These are phyloP conservation scores for Pemphigus obesinymphae DNA, from an alignment of 1,140 invertebrate species.

Conservation along the genomic window DNA sequence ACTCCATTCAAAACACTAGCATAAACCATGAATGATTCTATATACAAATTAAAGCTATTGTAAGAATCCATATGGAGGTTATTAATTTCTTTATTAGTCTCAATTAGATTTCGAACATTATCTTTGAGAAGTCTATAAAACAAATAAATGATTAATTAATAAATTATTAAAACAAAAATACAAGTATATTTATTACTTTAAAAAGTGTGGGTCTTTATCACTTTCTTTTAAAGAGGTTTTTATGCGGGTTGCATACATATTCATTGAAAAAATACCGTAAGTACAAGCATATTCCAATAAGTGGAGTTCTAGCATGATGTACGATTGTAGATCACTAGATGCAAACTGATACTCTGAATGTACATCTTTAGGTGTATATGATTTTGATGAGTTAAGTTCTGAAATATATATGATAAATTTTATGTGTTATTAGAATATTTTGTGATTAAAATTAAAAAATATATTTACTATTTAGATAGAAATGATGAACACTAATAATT, in stretches of 20 bases:
- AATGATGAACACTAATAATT: neutral
- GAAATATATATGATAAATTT: neutral
- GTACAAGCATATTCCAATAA: slow-evolving; percentile 33
- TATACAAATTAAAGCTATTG: neutral
- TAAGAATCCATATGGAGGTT: neutral
- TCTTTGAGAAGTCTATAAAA: slow-evolving; percentile 28
- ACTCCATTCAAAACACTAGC: neutral
- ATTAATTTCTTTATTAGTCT: slow-evolving; percentile 2
- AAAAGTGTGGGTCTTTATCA: slow-evolving; percentile 8
- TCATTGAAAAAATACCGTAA: slow-evolving; percentile 29
- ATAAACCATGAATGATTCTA: neutral
- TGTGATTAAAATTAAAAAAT: neutral
- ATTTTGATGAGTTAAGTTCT: neutral
- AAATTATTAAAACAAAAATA: neutral
- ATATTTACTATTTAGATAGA: neutral
- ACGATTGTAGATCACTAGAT: slow-evolving; percentile 10
- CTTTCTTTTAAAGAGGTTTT: neutral
- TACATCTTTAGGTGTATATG: neutral
- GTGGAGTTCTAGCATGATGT: neutral
- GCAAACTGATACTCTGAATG: neutral
- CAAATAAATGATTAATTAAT: neutral
- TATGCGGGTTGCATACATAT: slow-evolving; percentile 23
- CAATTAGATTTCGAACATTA: neutral
- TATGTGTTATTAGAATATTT: neutral
- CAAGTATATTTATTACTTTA: slow-evolving; percentile 14